Base-by-base conservation (phyloP, 2,888 invertebrate species). In the Drosophila planitibia region DNA sequence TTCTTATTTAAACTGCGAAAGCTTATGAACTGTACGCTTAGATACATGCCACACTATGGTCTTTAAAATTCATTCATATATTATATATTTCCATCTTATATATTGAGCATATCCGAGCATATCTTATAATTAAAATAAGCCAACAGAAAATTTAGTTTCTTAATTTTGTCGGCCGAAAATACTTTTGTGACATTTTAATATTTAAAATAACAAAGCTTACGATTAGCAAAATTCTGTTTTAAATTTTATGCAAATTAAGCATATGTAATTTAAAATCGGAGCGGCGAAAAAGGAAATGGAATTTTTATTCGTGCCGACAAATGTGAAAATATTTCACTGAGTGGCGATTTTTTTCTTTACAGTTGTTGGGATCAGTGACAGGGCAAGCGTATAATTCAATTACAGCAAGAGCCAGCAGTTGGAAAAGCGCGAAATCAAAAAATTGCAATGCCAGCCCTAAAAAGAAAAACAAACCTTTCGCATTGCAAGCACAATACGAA, bases 331-430 rank as follows among this genome's bases (percentile, higher is more conserved):
- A 69, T 79, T 74, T 79, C 53, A 54, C 58, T 51, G 52, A 44
- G 61, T 54, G 64, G 32, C 14, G 51, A 58, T 47, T 69, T 62
- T 73, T 57, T 49, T 33, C n/a, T 69, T 44, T 33, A 28, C 28
- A 19, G 37, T 25, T 22, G 35, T 47, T 25, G 59, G 57, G 33
- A 76, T 72, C 58, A 57, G 53, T 37, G 39, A n/a, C 41, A 25
- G 75, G 35, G 35, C 65, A 62, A 83, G 85, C 80, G 78, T 74
- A 77, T 79, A 82, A 85, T 83, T 81, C 81, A 82, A 86, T 85
- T 85, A 79, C 47, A 62, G 68, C 61, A 64, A 59, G 49, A 37
- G 65, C 58, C 33, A 63, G 74, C 67, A 59, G 67, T 64, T 61
- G 67, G 28, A 73, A 74, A 73, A 74, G 70, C 53, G 75, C 68